Percentiles rank a stretch among this genome's conserved stretches.
phyloP scores from a whole-genome alignment of 1,140 invertebrate genomes.

The Drosophila kurseongensis region DNA sequence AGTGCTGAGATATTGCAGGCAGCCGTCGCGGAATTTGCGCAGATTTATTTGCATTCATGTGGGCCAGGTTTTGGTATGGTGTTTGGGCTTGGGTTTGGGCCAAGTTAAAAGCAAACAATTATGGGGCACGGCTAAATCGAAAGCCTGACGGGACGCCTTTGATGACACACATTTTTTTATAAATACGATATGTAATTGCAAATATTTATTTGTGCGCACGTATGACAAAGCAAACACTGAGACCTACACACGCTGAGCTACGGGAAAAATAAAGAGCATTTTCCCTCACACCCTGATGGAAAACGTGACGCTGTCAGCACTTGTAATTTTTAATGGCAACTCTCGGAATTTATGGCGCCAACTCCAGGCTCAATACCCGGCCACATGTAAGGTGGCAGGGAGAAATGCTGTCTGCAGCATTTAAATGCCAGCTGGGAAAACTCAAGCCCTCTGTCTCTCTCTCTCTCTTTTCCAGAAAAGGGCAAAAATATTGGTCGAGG shows the following conservation, averaged over 20 bases:
- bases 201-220: constrained; percentile 76
- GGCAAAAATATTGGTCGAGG: constrained; percentile 55
- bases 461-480: not conserved
- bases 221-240: constrained; percentile 69
- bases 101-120: constrained; percentile 52
- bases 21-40: constrained; percentile 41
- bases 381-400: constrained; percentile 9
- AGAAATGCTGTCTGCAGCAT: constrained; percentile 37
- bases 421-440: constrained; percentile 55
- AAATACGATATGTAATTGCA: constrained; percentile 79
- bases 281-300: constrained; percentile 12
- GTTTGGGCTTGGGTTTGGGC: constrained; percentile 20
- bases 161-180: constrained; percentile 53
- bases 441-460: not conserved
- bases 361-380: constrained; percentile 39
- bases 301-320: constrained; percentile 69
- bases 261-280: constrained; percentile 48
- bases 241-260: constrained; percentile 34
- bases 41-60: constrained; percentile 70
- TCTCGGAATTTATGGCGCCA: constrained; percentile 64
- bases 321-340: constrained; percentile 78
- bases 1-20: constrained; percentile 30
- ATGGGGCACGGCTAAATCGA: constrained; percentile 22
- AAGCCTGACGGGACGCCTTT: constrained; percentile 15
- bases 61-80: not conserved